Percentiles rank a stretch among this genome's conserved stretches.
Evolutionary conservation across 53 echinoderm and acorn worm genomes (phyloP).

Genomic region (Pentamera pediparva): DNA sequence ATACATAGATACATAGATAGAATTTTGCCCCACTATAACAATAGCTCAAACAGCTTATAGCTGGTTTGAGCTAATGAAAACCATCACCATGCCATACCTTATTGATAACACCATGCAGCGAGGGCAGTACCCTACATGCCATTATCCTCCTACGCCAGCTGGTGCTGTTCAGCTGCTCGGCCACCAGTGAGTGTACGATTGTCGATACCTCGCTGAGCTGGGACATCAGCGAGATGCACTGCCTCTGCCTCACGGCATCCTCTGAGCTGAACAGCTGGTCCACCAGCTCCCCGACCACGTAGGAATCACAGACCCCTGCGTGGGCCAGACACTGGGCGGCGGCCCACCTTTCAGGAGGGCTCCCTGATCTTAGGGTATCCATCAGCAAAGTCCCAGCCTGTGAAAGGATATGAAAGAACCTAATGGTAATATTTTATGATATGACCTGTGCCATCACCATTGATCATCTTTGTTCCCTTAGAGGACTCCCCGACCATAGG

Average conservation of each 20-base stretch:
- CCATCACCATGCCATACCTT: conserved; percentile 53
- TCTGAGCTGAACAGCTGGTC: conserved; percentile 72
- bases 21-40: no score
- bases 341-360: conserved; percentile 83
- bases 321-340: conserved; percentile 95
- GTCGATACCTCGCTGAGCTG: conserved; percentile 62
- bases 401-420: background rate
- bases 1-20: no score
- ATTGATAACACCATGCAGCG: conserved; percentile 75
- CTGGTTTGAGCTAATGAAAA: background rate
- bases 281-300: conserved; percentile 82
- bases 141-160: conserved; percentile 90
- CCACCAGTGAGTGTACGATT: conserved; percentile 95
- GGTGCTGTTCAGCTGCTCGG: conserved; percentile 95
- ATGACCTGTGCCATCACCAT: background rate
- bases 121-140: conserved; percentile 72
- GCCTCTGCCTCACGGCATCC: conserved; percentile 79
- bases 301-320: conserved; percentile 94
- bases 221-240: conserved; percentile 70
- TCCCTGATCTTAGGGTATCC: conserved; percentile 59
- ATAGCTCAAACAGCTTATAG: background rate
- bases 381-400: conserved; percentile 79
- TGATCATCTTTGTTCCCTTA: background rate
- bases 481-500: background rate
- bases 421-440: background rate